phyloP scores from a whole-genome alignment of 2,888 invertebrate genomes.

The Drosophila algonquin region DNA sequence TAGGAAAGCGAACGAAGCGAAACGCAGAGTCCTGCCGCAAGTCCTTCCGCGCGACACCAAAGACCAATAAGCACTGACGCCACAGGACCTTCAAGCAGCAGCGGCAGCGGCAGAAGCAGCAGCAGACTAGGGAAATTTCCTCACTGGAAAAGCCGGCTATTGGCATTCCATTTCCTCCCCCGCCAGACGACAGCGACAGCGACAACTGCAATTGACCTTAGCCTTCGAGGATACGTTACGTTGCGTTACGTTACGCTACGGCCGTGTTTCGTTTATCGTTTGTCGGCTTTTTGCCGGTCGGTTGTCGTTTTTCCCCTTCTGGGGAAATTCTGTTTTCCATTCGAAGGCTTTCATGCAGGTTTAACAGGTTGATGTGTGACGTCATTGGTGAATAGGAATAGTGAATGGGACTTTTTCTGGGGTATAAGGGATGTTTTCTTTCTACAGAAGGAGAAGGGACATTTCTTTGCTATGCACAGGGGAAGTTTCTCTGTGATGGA shows the following conservation, averaged over 20 bases:
- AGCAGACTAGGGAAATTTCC: constrained; percentile 50
- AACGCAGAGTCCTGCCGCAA: constrained; percentile 34
- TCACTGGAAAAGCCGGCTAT: constrained; percentile 58
- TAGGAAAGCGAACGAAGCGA: constrained; percentile 33
- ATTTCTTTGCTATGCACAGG: background rate
- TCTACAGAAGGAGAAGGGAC: background rate
- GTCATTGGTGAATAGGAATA: constrained; percentile 30
- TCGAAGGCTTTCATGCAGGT: constrained; percentile 24
- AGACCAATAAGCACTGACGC: constrained; percentile 33
- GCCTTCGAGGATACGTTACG: constrained; percentile 61
- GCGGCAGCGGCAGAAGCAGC: constrained; percentile 22
- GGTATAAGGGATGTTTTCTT: constrained; percentile 2
- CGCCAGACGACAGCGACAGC: constrained; percentile 23
- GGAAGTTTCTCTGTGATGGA: background rate
- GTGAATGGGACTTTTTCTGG: constrained; percentile 13
- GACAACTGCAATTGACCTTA: constrained; percentile 74
- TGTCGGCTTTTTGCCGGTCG: constrained; percentile 63
- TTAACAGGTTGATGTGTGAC: constrained; percentile 43
- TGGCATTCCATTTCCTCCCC: constrained; percentile 21
- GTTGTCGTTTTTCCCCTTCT: constrained; percentile 41
- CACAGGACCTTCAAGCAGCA: constrained; percentile 15
- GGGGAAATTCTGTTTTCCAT: constrained; percentile 30
- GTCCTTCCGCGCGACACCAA: constrained; percentile 51
- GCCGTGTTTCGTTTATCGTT: background rate
- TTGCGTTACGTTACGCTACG: no score